Evolutionary conservation across 2,888 invertebrate species (phyloP).

Genomic region (Cheilosia variabilis): DNA sequence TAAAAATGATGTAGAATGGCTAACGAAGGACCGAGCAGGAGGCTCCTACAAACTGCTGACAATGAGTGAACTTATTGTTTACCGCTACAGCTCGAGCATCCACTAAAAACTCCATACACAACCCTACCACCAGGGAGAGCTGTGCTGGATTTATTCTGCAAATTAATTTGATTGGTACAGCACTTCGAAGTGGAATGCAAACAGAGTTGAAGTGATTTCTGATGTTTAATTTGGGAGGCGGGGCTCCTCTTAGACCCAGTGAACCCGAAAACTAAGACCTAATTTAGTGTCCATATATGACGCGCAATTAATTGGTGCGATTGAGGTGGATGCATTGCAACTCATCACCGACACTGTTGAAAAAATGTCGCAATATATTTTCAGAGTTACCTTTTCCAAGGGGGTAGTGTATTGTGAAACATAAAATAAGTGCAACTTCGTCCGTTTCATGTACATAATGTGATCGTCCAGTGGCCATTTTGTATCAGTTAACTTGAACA

Average conservation of each 20-base stretch:
- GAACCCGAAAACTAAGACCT: neutral
- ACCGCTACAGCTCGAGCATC: neutral
- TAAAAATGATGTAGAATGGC: slow-evolving; percentile 11
- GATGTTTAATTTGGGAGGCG: neutral
- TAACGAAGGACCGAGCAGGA: neutral
- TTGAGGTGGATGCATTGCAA: too few species aligned
- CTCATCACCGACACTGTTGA: too few species aligned
- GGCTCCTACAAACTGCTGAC: slow-evolving; percentile 20
- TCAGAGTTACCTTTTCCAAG: too few species aligned
- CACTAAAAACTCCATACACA: neutral
- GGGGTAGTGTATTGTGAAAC: too few species aligned
- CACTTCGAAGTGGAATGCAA: slow-evolving; percentile 15
- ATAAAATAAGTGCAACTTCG: too few species aligned
- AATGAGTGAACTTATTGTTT: slow-evolving; percentile 19
- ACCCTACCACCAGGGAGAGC: neutral
- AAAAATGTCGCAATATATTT: too few species aligned
- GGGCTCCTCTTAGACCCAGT: neutral
- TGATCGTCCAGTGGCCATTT: neutral
- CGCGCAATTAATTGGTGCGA: neutral
- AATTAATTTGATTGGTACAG: slow-evolving; percentile 34
- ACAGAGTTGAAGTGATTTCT: slow-evolving; percentile 1
- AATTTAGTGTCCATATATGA: neutral
- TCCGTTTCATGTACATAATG: too few species aligned
- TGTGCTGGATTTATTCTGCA: slow-evolving; percentile 12
- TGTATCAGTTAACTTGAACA: neutral